Evolutionary conservation across 1,140 invertebrate genomes (phyloP).

Genomic region (Coenobita brevimanus): DNA sequence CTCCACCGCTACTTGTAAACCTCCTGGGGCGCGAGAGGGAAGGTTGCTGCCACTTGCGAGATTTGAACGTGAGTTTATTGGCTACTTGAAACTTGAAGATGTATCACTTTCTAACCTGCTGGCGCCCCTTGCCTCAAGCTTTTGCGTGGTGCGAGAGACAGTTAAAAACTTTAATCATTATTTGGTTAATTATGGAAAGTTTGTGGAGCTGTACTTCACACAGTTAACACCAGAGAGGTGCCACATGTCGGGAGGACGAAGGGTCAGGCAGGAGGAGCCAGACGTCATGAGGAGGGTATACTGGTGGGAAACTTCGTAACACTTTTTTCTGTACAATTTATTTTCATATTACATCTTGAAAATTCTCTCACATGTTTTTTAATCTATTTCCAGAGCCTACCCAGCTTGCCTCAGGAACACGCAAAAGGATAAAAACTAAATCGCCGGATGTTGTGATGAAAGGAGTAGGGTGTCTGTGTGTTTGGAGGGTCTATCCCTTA

Average conservation of each 20-base stretch:
- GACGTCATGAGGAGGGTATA: no score
- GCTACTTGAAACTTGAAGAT: not conserved
- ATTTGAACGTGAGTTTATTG: not conserved
- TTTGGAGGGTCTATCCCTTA: no score
- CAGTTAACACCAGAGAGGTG: conserved; percentile 41
- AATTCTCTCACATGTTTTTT: no score
- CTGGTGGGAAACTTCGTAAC: no score
- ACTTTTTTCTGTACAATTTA: no score
- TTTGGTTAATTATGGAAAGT: not conserved
- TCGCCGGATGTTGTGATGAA: no score
- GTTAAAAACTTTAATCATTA: conserved; percentile 9
- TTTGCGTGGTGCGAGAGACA: not conserved
- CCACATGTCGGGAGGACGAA: conserved; percentile 33
- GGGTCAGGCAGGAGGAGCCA: conserved; percentile 28
- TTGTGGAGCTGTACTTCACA: not conserved
- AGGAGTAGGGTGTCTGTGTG: no score
- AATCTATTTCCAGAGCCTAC: no score
- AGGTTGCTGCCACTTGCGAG: conserved; percentile 39
- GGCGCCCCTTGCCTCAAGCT: not conserved
- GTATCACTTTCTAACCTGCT: not conserved
- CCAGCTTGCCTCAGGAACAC: no score
- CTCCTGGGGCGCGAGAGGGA: conserved; percentile 42
- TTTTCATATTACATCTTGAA: no score
- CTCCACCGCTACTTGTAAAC: conserved; percentile 55
- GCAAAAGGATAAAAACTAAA: no score